Evolutionary conservation across 2,797 vertebrate species (phyloP).

Genomic region (Lophius americanus): DNA sequence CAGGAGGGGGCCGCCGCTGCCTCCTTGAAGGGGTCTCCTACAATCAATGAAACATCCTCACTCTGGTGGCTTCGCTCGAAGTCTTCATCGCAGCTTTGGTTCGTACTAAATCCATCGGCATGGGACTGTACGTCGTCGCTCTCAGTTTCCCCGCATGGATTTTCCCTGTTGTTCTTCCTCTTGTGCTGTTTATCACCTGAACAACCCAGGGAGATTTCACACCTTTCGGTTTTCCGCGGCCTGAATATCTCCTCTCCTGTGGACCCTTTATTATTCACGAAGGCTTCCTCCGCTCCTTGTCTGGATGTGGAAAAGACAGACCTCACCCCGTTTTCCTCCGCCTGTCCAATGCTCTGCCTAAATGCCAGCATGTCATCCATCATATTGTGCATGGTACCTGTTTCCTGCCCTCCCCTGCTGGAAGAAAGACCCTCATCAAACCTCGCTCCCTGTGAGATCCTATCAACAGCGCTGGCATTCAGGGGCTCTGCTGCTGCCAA

Average conservation of each 20-base stretch:
- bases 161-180: slow-evolving; percentile 44
- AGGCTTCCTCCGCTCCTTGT: slow-evolving; percentile 50
- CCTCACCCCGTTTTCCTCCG: slow-evolving; percentile 54
- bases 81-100: slow-evolving; percentile 27
- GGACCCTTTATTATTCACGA: slow-evolving; percentile 45
- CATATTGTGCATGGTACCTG: slow-evolving; percentile 60
- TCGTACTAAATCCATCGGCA: slow-evolving; percentile 17
- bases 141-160: slow-evolving; percentile 42
- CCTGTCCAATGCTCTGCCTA: slow-evolving; percentile 70
- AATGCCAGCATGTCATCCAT: slow-evolving; percentile 78
- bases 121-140: slow-evolving; percentile 27
- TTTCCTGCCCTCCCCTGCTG: slow-evolving; percentile 64
- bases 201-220: slow-evolving; percentile 50
- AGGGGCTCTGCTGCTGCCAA: slow-evolving; percentile 54
- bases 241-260: slow-evolving; percentile 57
- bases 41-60: not conserved
- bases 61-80: slow-evolving; percentile 20
- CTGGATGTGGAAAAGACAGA: slow-evolving; percentile 56
- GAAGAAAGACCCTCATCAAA: slow-evolving; percentile 63
- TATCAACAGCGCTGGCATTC: slow-evolving; percentile 69
- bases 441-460: slow-evolving; percentile 69
- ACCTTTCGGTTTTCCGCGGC: slow-evolving; percentile 50
- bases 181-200: slow-evolving; percentile 54
- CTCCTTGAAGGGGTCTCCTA: slow-evolving; percentile 1
- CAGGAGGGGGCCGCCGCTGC: slow-evolving; percentile 12